phyloP scores from a whole-genome alignment of 2,113 vertebrate species.

The Lanius ludovicianus region DNA sequence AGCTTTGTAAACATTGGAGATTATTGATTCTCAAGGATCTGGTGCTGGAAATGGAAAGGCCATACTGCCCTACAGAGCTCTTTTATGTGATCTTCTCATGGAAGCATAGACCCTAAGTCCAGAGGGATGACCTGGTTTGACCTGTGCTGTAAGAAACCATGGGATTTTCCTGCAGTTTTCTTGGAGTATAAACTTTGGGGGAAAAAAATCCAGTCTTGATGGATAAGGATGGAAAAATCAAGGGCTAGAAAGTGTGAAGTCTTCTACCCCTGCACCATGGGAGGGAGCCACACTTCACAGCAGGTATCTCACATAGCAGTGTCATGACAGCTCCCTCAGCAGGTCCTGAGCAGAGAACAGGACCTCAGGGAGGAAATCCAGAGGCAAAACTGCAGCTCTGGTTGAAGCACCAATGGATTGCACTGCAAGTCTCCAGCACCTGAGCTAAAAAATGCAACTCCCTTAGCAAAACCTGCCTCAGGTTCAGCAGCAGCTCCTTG shows the following conservation, averaged over 20 bases:
- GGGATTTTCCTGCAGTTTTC: not conserved
- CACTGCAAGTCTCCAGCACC: not conserved
- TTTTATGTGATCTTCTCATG: not conserved
- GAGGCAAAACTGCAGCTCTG: not conserved
- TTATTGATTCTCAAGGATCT: not conserved
- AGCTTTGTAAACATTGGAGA: not conserved
- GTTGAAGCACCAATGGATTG: fast-evolving
- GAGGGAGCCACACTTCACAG: not conserved
- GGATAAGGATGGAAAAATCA: not conserved
- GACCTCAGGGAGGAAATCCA: not conserved
- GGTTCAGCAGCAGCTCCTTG: not conserved
- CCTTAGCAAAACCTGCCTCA: not conserved
- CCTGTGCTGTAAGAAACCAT: not conserved
- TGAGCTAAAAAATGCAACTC: not conserved
- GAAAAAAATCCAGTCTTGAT: not conserved
- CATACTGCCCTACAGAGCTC: not conserved
- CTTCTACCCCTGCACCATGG: not conserved
- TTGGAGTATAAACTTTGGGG: not conserved
- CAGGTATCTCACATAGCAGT: not conserved
- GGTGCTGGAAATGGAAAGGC: not conserved
- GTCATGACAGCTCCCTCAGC: not conserved
- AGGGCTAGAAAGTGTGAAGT: not conserved
- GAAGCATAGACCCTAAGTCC: not conserved
- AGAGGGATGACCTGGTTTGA: not conserved
- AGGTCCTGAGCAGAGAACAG: not conserved